A percentile compares a stretch with the other conserved stretches of the same genome.
phyloP scores from a whole-genome alignment of 2,797 vertebrate species.

The Anguilla anguilla region DNA sequence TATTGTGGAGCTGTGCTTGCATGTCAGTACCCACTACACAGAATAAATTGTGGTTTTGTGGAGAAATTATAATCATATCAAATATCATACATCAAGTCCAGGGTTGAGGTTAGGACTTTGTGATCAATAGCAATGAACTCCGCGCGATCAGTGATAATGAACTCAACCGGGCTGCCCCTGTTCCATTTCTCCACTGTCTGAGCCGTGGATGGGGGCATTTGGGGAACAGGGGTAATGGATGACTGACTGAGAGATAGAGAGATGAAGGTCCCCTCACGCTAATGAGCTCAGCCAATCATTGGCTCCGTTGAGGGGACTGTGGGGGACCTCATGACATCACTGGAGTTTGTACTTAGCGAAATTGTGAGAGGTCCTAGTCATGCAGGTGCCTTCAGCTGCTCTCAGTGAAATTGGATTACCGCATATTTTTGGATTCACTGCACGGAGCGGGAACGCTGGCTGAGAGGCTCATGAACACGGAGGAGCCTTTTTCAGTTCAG shows the following conservation, averaged over 20 bases:
- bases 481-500: not conserved
- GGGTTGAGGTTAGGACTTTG: not conserved
- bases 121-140: not conserved
- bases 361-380: not conserved
- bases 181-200: not conserved
- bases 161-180: not conserved
- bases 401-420: not conserved
- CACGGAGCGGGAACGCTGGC: not conserved
- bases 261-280: not conserved
- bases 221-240: not conserved
- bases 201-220: not conserved
- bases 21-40: not conserved
- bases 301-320: not conserved
- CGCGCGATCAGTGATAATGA: not conserved
- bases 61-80: not conserved
- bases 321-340: not conserved
- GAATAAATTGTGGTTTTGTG: not conserved
- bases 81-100: not conserved
- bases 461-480: not conserved
- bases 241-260: not conserved
- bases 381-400: not conserved
- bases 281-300: not conserved
- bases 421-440: not conserved
- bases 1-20: not conserved
- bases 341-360: not conserved